Conservation (phyloP, 2,797 vertebrate genomes). For the Steatocranus sp. region DNA sequence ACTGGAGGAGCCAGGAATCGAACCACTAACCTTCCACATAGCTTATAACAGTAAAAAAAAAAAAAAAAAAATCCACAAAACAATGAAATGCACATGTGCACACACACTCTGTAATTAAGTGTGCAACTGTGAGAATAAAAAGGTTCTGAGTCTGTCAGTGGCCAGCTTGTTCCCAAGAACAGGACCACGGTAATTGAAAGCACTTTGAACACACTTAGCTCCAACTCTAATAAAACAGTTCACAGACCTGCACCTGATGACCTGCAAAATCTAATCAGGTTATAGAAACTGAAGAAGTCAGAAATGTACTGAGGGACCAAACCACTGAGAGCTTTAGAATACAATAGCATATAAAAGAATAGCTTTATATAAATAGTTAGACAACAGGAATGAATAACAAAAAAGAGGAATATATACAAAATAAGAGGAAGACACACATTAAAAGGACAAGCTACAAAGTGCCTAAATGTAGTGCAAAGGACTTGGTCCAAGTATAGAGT, state of each 20-base stretch:
- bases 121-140: neutral
- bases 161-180: neutral
- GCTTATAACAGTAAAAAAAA: neutral
- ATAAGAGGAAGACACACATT: neutral
- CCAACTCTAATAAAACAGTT: neutral
- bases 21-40: neutral
- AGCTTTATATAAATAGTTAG: neutral
- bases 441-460: neutral
- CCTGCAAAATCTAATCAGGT: neutral
- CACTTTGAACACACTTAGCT: neutral
- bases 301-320: neutral
- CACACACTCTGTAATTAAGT: neutral
- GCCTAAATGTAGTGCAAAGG: neutral
- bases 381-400: neutral
- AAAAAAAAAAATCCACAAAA: neutral
- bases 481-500: neutral
- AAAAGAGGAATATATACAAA: neutral
- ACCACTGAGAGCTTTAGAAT: neutral
- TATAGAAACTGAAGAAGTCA: neutral
- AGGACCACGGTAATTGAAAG: neutral
- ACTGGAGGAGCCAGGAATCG: rapidly evolving
- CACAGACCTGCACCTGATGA: neutral
- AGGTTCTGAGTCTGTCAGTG: neutral
- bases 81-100: neutral
- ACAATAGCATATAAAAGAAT: neutral